Evolutionary conservation across 2,113 vertebrate species (phyloP).

Genomic region (human): GRCh38 chr16:12564501-12565000

Average conservation of each 20-base stretch:
- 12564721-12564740: no score
- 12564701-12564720: not conserved
- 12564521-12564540: not conserved
- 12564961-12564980: not conserved
- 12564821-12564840: not conserved
- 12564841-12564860: not conserved
- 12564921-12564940: not conserved
- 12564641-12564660: not conserved
- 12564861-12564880: not conserved
- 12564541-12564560: not conserved
- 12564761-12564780: not conserved
- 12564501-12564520: not conserved
- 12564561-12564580: not conserved
- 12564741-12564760: not conserved
- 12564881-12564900: not conserved
- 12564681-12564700: not conserved
- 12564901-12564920: fast-evolving
- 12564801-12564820: not conserved
- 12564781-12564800: not conserved
- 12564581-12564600: no score
- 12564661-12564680: not conserved
- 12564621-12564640: fast-evolving
- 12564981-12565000: not conserved
- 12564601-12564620: not conserved
- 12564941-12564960: not conserved